Base-by-base conservation (phyloP, 2,888 invertebrate species). In the Eilema caniola region DNA sequence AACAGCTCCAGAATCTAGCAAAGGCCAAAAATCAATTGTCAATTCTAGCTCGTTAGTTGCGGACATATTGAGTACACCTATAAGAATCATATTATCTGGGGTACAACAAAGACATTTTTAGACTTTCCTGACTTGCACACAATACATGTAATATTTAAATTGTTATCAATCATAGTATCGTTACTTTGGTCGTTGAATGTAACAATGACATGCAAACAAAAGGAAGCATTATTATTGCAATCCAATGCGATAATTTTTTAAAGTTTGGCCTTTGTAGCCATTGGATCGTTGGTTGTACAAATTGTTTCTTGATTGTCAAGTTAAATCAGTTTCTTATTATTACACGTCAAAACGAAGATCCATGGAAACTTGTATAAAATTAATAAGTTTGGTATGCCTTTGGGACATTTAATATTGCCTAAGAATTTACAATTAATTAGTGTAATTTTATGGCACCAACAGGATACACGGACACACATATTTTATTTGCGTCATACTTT, bases 21-120 rank as follows among this genome's bases (percentile, higher is more conserved):
- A 37, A 56, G 28, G 60, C 4, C 20, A 53, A 59, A 28, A 65
- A 61, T 56, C 61, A 60, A 59, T 59, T 41, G 57, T 33, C 69
- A 47, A 64, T 64, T 62, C 24, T 28, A 23, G 20, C 14, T 62
- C 37, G 28, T 63, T 68, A 66, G 14, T 33, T 56, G 57, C 23
- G 24, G 56, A 66, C 10, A 16, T 23, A 56, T 65, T 23, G 56
- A 61, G 23, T 62, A n/a, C n/a, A n/a, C n/a, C n/a, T n/a, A n/a
- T n/a, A n/a, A n/a, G n/a, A n/a, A n/a, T n/a, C n/a, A n/a, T n/a
- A n/a, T n/a, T n/a, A n/a, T n/a, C n/a, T n/a, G n/a, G n/a, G n/a
- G n/a, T n/a, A 62, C 10, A 25, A 24, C 8, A 23, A 23, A 62
- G 12, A 8, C 14, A 33, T 62, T 31, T 62, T 33, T 63, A 41